phyloP scores from a whole-genome alignment of 2,113 vertebrate genomes.

The Tylochromis polylepis region DNA sequence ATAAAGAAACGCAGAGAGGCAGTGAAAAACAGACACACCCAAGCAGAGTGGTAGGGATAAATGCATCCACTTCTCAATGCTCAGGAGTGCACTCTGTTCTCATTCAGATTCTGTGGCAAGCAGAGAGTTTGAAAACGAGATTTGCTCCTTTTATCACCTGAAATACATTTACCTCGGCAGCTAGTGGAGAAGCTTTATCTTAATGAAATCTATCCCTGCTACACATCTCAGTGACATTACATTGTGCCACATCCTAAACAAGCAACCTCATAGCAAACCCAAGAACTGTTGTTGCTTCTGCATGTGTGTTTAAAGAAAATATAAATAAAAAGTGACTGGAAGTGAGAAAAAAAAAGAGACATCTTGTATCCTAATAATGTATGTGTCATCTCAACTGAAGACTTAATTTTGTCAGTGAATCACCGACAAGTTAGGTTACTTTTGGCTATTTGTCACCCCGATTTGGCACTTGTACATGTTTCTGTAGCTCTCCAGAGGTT shows the following conservation, averaged over 20 bases:
- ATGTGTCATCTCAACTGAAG: background rate
- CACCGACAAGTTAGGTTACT: background rate
- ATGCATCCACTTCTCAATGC: constrained; percentile 14
- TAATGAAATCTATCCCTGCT: constrained; percentile 70
- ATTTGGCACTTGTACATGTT: background rate
- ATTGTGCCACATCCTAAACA: constrained; percentile 39
- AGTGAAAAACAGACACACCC: constrained; percentile 2
- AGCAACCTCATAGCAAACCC: constrained; percentile 6
- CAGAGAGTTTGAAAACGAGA: constrained; percentile 50
- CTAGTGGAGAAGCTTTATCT: constrained; percentile 57
- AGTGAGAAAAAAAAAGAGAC: background rate
- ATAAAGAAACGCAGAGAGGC: constrained; percentile 5
- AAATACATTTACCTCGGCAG: constrained; percentile 58
- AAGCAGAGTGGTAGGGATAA: background rate
- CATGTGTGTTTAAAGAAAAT: background rate
- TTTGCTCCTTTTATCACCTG: constrained; percentile 54
- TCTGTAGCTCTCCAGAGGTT: background rate
- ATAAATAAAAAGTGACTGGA: background rate
- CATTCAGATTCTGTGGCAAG: constrained; percentile 57
- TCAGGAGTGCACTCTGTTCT: constrained; percentile 21
- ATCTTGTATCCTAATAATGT: background rate
- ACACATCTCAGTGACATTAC: constrained; percentile 55
- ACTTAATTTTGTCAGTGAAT: background rate
- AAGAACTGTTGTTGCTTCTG: background rate
- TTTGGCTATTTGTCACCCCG: background rate